Conservation (phyloP, 2,797 vertebrate species). For the Rhabdomys pumilio region DNA sequence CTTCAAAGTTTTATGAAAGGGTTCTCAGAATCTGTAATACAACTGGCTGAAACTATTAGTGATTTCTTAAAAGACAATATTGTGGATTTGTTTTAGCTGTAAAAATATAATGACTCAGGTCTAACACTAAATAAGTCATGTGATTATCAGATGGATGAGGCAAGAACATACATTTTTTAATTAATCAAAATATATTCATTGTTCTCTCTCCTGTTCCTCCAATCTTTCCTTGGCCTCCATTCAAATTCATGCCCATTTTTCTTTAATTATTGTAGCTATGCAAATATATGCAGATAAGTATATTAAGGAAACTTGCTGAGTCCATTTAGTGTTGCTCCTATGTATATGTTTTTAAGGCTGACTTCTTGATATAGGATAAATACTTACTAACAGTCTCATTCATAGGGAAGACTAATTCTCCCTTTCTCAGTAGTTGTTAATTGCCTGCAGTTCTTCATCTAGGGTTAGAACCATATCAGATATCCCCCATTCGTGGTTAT, state of each 20-base stretch:
- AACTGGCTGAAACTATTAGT: conserved; percentile 25
- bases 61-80: conserved; percentile 46
- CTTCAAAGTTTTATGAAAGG: neutral
- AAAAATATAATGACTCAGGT: neutral
- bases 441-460: neutral
- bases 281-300: neutral
- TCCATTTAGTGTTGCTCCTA: neutral
- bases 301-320: neutral
- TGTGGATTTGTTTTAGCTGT: neutral
- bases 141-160: neutral
- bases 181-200: neutral
- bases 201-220: neutral
- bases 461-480: neutral
- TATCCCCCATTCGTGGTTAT: neutral
- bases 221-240: neutral
- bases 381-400: no score
- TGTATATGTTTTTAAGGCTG: neutral
- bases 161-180: neutral
- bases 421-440: neutral
- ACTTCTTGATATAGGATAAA: no score
- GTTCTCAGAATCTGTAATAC: neutral
- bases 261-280: neutral
- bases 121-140: conserved; percentile 47
- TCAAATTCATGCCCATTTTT: neutral
- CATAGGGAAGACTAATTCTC: neutral